Conservation (phyloP, 2,888 invertebrate genomes). For the Dasysyrphus tricinctus region DNA sequence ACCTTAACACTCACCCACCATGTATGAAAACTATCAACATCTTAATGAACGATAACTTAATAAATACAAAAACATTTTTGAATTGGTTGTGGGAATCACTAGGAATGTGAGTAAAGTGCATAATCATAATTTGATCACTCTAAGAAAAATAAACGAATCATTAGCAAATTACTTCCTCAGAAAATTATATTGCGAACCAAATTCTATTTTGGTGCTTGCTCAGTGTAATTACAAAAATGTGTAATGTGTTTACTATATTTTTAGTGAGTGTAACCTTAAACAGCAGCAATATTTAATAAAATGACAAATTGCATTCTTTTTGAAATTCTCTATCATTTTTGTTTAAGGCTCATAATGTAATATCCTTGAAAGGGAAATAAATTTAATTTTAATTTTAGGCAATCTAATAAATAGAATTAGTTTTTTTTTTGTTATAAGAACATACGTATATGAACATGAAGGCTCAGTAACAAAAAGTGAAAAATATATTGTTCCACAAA, state of each 20-base stretch:
- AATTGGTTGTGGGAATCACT: neutral
- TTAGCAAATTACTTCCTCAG: neutral
- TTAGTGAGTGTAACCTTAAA: neutral
- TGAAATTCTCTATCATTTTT: neutral
- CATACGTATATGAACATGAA: too few relatives aligned
- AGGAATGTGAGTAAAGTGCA: neutral
- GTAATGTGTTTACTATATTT: neutral
- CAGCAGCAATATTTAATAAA: neutral
- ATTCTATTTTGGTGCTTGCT: neutral
- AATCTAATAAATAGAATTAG: too few relatives aligned
- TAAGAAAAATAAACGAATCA: slow-evolving; percentile 12
- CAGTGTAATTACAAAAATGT: neutral
- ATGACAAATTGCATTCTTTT: neutral
- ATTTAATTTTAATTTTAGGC: neutral
- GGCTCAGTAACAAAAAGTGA: too few relatives aligned
- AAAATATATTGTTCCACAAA: too few relatives aligned
- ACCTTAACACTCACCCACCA: neutral
- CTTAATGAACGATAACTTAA: neutral
- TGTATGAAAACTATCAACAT: neutral
- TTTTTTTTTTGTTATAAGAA: too few relatives aligned
- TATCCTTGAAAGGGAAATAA: too few relatives aligned
- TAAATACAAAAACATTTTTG: neutral
- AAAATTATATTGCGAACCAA: neutral
- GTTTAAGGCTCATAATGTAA: neutral
- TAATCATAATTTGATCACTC: neutral